Base-by-base conservation (phyloP, 2,797 vertebrate species). In the Pampus argenteus region DNA sequence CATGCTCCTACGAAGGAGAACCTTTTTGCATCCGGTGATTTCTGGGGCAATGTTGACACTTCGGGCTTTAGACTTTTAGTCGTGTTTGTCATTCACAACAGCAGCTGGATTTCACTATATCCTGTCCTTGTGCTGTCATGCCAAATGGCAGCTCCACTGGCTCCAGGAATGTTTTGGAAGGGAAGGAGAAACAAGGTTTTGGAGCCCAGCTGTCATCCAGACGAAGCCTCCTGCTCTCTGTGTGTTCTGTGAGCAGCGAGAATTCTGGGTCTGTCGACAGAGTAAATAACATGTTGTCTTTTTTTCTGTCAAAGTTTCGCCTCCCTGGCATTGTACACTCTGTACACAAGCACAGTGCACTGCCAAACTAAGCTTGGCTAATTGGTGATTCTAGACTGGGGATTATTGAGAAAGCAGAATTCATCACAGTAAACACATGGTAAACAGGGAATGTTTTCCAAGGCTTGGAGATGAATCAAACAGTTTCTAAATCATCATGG, bases 201-300 rank as follows among this genome's bases (percentile, higher is more conserved):
- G 58, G 56, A 76, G 62, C 36, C 52, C 78, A 79, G 85, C 83
- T 85, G 78, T 86, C 80, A 74, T 52, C 71, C 62, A 74, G 47
- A 61, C 50, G 40, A 68, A 77, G 83, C 80, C 65, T 78, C 58
- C 83, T 83, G 76, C 66, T 83, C 62, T 66, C 25, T 81, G 66
- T 86, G 76, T 83, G 72, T 74, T 74, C 59, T 66, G 72, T 42
- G 56, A 62, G 81, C 73, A 28, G 23, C 6, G 54, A 52, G 65
- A 66, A 69, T 71, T 75, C 75, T 72, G 62, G 66, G 64, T 79
- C 75, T 84, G 84, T 79, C 66, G 11, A 66, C 78, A 78, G 76
- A 78, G 76, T 78, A 86, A 85, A 86, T 79, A 87, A 78, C 71
- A 85, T 84, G 78, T 84, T 70, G 78, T 85, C 60, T 71, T 74